Evolutionary conservation across 2,888 invertebrate genomes (phyloP).

Genomic region (Cordilura impudica): DNA sequence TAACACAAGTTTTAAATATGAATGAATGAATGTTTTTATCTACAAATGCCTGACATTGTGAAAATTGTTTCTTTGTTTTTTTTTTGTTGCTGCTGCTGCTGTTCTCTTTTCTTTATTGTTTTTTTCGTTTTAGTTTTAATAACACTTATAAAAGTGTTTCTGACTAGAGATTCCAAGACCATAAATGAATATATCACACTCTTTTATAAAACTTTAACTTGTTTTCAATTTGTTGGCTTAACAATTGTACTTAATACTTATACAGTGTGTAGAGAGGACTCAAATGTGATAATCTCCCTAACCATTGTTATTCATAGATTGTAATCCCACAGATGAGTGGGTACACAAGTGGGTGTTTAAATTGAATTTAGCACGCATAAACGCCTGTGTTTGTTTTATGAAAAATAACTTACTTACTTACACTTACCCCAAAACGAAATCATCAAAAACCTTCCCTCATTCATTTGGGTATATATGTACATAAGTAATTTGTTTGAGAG

Average conservation of each 20-base stretch:
- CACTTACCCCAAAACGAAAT: slow-evolving; percentile 8
- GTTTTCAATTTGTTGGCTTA: background rate
- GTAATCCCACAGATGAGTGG: slow-evolving; percentile 71
- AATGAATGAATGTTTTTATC: slow-evolving; percentile 5
- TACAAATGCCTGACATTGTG: background rate
- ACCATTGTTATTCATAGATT: slow-evolving; percentile 50
- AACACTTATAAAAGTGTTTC: background rate
- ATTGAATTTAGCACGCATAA: slow-evolving; percentile 69
- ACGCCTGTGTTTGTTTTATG: slow-evolving; percentile 66
- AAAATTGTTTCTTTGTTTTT: slow-evolving; percentile 22
- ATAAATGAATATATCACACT: background rate
- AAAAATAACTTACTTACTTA: slow-evolving; percentile 59
- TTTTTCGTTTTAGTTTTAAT: background rate
- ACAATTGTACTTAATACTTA: background rate
- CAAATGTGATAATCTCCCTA: slow-evolving; percentile 49
- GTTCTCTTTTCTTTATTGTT: background rate
- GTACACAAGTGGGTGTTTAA: slow-evolving; percentile 75
- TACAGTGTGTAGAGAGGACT: slow-evolving; percentile 8
- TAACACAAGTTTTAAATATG: background rate
- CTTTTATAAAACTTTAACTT: background rate
- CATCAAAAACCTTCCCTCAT: slow-evolving; percentile 42
- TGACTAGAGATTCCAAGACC: background rate
- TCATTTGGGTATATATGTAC: background rate
- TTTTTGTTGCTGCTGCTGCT: background rate
- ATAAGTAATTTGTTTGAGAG: slow-evolving; percentile 38